Evolutionary conservation across 2,113 vertebrate genomes (phyloP).

Genomic region (Corythornis madagascariensis): DNA sequence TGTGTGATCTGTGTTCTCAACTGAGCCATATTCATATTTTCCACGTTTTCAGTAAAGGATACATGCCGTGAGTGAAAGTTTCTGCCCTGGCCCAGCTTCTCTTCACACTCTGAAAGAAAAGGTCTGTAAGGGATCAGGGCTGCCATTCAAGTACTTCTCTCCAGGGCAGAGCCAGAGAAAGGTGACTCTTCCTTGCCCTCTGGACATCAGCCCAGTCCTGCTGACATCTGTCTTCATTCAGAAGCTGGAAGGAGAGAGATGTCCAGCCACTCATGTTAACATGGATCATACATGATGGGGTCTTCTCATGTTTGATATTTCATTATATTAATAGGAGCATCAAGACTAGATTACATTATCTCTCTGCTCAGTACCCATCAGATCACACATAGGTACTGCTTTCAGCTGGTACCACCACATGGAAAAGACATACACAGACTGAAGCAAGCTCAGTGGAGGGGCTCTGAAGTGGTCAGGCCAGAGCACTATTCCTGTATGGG

Average conservation of each 20-base stretch:
- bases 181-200: accelerated
- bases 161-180: accelerated
- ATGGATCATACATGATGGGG: not conserved
- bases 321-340: not conserved
- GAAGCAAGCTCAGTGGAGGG: accelerated
- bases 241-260: not conserved
- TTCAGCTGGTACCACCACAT: accelerated
- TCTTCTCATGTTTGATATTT: not conserved
- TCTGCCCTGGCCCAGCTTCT: not conserved
- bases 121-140: not conserved
- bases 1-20: conserved; percentile 14
- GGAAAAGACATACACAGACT: not conserved
- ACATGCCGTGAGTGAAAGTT: not conserved
- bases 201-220: no score
- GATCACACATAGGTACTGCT: accelerated
- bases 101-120: not conserved
- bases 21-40: conserved; percentile 38
- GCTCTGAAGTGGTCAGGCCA: accelerated
- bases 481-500: accelerated
- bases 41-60: not conserved
- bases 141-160: not conserved
- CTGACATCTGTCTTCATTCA: not conserved
- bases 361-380: not conserved
- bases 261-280: not conserved
- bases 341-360: accelerated